Base-by-base conservation (phyloP, 1,140 invertebrate species). In the Sinella curviseta region DNA sequence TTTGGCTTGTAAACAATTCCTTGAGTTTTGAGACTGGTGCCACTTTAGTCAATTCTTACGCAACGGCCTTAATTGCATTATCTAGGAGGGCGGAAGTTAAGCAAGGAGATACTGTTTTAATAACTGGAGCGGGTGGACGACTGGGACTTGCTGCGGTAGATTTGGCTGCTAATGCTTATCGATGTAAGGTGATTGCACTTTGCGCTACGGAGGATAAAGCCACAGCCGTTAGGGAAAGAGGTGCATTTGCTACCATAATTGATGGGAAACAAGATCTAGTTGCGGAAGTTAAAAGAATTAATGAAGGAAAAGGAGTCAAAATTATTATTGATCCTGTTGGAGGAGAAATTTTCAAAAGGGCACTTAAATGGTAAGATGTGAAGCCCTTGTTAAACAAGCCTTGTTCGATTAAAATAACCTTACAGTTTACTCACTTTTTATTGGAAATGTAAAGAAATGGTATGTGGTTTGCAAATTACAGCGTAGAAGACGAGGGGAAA, bases 61-160 rank as follows among this genome's bases (percentile, higher is more conserved):
- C 89, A 12, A 91, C 89, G 26, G 90, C 90, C 35, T 84, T 90
- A 30, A 83, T 91, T 79, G 90, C 89, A 24, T 84, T 92, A 3
- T 87, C 88, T 26, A 85, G 89, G 76, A 87, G 88, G 82, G 90
- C 89, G 17, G 85, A 87, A 60, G 83, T 92, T 14, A 85, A 89
- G 54, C 87, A 89, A 78, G 86, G 89, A 75, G 88, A 91, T 79
- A 88, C 87, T 35, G 86, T 88, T 30, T 85, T 92, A 24, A 86
- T 92, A 30, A 91, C 90, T 79, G 89, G 90, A 28, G 90, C 90
- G 39, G 87, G 30, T 16, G 48, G 36, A 34, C 88, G 89, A 16
- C 85, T 90, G 78, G 90, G 91, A 33, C 84, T 91, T 74, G 90
- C 91, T 76, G 89, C 90, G 17, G 88, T 91, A 26, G 91, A 92